Percentiles rank a stretch among this genome's conserved stretches.
Conservation (phyloP, 2,113 vertebrate species). For the Lanius collurio region DNA sequence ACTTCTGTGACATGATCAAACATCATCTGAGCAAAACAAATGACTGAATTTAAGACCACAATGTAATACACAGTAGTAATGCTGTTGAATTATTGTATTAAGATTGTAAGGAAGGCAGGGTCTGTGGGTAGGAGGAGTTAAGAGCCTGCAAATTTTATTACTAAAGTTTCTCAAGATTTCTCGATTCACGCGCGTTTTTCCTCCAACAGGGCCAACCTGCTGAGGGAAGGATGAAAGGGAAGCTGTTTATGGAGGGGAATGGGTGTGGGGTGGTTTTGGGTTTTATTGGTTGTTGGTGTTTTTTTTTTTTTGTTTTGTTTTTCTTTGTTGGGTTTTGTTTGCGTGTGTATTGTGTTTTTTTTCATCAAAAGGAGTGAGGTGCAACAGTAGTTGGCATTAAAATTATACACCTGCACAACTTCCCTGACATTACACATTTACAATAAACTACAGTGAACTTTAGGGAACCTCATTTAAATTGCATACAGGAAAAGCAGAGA, state of each 20-base stretch:
- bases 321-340: not conserved
- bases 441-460: not conserved
- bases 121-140: not conserved
- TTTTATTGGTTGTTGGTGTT: not conserved
- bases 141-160: not conserved
- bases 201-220: not conserved
- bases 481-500: not conserved
- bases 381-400: not conserved
- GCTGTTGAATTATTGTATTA: not conserved
- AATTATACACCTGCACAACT: not conserved
- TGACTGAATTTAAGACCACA: not conserved
- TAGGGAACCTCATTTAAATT: not conserved
- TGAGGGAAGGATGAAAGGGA: not conserved
- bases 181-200: rapidly evolving
- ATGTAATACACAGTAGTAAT: not conserved
- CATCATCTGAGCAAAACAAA: not conserved
- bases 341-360: not conserved
- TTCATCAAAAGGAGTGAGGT: not conserved
- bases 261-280: rapidly evolving
- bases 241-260: not conserved
- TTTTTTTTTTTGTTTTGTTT: not conserved
- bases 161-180: not conserved
- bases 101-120: not conserved
- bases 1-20: not conserved
- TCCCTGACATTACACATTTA: not conserved